phyloP scores from a whole-genome alignment of 1,140 invertebrate species.

The Platyscapa corneri region DNA sequence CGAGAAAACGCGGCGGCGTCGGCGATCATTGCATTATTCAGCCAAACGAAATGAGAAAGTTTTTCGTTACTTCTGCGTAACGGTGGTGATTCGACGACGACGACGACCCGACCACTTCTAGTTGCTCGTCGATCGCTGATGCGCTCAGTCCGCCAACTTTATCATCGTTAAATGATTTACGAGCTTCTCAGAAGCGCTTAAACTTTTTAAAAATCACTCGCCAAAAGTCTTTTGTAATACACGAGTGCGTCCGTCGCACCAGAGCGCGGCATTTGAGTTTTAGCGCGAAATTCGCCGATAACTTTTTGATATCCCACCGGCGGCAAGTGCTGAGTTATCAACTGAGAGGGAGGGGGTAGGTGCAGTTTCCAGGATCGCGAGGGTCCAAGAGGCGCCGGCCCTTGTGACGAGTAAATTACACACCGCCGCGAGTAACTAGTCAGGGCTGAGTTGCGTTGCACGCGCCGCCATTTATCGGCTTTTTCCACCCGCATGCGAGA shows the following conservation, averaged over 20 bases:
- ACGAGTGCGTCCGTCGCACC: neutral
- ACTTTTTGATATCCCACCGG: neutral
- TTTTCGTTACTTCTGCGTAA: neutral
- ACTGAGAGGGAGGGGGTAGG: no score
- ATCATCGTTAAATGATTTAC: conserved; percentile 3
- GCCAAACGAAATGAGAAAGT: neutral
- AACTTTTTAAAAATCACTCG: conserved; percentile 5
- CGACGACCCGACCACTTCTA: neutral
- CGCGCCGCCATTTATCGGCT: no score
- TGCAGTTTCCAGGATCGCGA: no score
- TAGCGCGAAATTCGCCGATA: neutral
- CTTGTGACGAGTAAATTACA: no score
- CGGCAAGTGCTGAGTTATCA: neutral
- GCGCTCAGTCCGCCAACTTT: conserved; percentile 3
- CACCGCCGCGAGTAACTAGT: no score
- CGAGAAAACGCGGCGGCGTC: neutral
- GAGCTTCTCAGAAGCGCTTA: neutral
- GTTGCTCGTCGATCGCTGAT: neutral
- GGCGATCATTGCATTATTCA: neutral
- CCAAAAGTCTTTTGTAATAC: neutral
- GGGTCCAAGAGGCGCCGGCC: no score
- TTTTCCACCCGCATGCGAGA: no score
- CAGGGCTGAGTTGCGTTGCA: no score
- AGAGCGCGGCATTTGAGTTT: neutral
- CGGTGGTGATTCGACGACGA: neutral